A percentile compares a stretch with the other conserved stretches of the same genome.
phyloP scores from a whole-genome alignment of 2,797 vertebrate species.

The Sparus aurata region DNA sequence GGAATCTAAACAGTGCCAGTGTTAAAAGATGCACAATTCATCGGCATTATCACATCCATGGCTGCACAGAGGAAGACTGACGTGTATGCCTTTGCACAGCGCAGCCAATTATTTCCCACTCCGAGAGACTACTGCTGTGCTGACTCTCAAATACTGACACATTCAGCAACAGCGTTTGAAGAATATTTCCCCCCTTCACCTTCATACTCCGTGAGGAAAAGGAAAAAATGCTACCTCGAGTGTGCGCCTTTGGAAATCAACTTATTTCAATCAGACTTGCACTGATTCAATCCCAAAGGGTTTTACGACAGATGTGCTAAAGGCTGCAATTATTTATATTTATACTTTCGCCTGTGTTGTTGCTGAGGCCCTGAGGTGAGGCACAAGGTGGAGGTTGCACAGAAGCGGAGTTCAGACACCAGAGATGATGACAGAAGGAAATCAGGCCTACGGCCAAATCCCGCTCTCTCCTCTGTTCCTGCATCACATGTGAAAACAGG shows the following conservation, averaged over 20 bases:
- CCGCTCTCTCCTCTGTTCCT: slow-evolving; percentile 12
- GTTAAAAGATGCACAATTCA: slow-evolving; percentile 56
- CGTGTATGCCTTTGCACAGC: slow-evolving; percentile 68
- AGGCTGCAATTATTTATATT: slow-evolving; percentile 53
- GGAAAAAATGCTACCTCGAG: slow-evolving; percentile 29
- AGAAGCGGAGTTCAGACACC: slow-evolving; percentile 51
- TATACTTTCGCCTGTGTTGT: slow-evolving; percentile 15
- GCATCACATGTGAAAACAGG: slow-evolving; percentile 16
- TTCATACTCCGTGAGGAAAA: slow-evolving; percentile 34
- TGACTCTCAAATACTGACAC: slow-evolving; percentile 80
- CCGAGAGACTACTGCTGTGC: slow-evolving; percentile 65
- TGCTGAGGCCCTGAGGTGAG: slow-evolving; percentile 38
- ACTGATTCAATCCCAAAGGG: slow-evolving; percentile 22
- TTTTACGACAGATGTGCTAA: slow-evolving; percentile 55
- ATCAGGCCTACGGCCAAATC: slow-evolving; percentile 31
- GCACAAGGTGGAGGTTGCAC: slow-evolving; percentile 23
- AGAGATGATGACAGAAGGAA: slow-evolving; percentile 48
- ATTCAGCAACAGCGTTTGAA: slow-evolving; percentile 76
- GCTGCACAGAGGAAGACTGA: slow-evolving; percentile 69
- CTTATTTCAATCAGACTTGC: slow-evolving; percentile 47
- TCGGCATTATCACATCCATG: slow-evolving; percentile 56
- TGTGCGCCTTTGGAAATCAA: slow-evolving; percentile 31
- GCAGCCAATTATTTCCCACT: slow-evolving; percentile 83
- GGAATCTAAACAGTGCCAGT: slow-evolving; percentile 30
- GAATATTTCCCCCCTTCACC: slow-evolving; percentile 61